phyloP scores from a whole-genome alignment of 2,113 vertebrate species.

The Butastur rufipennis region DNA sequence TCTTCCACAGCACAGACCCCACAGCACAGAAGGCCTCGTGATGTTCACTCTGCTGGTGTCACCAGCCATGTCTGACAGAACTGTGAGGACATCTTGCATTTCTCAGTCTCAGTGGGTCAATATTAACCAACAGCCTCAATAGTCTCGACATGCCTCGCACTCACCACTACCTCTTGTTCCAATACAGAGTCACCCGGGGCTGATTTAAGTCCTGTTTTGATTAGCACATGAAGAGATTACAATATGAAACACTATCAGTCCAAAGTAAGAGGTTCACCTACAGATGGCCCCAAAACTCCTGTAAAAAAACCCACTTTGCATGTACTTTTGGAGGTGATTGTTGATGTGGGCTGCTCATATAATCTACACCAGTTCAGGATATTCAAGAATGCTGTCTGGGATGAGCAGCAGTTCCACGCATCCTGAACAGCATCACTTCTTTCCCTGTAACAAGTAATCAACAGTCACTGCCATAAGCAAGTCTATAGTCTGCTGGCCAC shows the following conservation, averaged over 20 bases:
- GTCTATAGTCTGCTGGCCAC: background rate
- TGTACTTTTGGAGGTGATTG: background rate
- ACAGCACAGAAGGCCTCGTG: background rate
- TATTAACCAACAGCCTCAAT: background rate
- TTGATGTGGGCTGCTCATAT: background rate
- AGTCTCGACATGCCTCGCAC: background rate
- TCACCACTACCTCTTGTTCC: background rate
- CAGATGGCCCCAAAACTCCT: background rate
- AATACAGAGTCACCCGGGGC: background rate
- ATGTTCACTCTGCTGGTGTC: background rate
- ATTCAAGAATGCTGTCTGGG: background rate
- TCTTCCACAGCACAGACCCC: background rate
- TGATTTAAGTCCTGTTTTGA: background rate
- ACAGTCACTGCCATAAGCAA: background rate
- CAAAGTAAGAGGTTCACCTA: background rate
- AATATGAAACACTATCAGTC: background rate
- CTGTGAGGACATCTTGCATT: background rate
- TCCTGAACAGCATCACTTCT: background rate
- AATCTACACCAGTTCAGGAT: background rate
- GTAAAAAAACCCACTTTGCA: background rate
- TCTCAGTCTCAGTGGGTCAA: background rate
- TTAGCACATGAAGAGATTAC: background rate
- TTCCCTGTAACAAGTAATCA: background rate
- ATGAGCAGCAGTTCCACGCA: fast-evolving
- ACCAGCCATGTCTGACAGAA: background rate